Conservation (phyloP, 2,113 vertebrate species). For the Atractosteus spatula region DNA sequence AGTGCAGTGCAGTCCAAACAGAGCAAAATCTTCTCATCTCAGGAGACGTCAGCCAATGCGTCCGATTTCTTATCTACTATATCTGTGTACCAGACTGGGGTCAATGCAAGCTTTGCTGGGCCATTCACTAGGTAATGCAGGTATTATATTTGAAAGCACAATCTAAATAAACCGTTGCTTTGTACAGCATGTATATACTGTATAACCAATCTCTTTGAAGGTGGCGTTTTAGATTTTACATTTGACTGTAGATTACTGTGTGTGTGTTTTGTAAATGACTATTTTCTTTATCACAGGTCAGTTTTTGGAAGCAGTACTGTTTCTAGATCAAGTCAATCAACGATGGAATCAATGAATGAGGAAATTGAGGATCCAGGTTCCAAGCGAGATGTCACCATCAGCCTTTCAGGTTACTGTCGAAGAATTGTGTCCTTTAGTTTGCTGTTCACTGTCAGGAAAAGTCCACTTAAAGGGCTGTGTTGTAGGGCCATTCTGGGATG, state of each 20-base stretch:
- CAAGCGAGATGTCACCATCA: constrained; percentile 44
- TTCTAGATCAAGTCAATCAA: constrained; percentile 62
- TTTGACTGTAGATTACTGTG: not conserved
- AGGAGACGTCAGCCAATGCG: constrained; percentile 45
- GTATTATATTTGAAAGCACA: not conserved
- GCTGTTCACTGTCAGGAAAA: not conserved
- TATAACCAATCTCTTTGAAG: not conserved
- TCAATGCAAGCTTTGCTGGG: constrained; percentile 52
- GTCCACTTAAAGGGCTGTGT: too few relatives aligned
- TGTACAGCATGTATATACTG: not conserved
- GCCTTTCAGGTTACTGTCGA: constrained; percentile 62
- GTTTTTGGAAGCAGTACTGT: constrained; percentile 62
- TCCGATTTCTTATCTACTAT: constrained; percentile 50
- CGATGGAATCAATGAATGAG: constrained; percentile 50
- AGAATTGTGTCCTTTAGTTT: not conserved
- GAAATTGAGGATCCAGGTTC: constrained; percentile 60
- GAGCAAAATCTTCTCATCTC: constrained; percentile 56
- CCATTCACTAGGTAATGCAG: constrained; percentile 70
- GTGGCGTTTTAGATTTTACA: not conserved
- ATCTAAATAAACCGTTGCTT: not conserved
- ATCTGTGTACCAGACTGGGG: constrained; percentile 49
- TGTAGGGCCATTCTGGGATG: too few relatives aligned
- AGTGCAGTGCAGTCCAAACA: constrained; percentile 39
- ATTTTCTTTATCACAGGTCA: constrained; percentile 56
- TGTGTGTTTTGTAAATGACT: not conserved